Evolutionary conservation across 1,140 invertebrate species (phyloP).

Genomic region (Metopolophium dirhodum): DNA sequence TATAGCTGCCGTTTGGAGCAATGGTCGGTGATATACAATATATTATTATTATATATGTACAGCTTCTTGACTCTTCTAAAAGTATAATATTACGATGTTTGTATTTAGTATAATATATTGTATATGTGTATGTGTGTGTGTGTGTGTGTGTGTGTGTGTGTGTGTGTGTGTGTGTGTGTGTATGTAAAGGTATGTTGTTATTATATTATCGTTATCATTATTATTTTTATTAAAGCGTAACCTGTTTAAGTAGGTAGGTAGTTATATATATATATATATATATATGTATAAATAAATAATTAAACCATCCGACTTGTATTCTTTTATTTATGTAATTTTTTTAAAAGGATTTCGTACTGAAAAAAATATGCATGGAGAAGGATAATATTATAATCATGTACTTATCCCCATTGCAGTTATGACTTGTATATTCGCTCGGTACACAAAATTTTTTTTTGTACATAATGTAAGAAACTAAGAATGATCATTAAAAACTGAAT

Average conservation of each 20-base stretch:
- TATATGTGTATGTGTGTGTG: background rate
- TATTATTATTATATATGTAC: background rate
- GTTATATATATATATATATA: background rate
- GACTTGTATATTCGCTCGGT: background rate
- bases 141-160: background rate
- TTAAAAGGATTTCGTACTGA: background rate
- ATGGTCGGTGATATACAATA: background rate
- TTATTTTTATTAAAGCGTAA: background rate
- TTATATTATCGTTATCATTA: background rate
- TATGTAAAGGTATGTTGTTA: background rate
- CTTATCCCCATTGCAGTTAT: background rate
- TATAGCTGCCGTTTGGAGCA: background rate
- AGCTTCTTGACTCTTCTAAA: background rate
- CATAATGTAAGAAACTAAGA: background rate
- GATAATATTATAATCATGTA: background rate
- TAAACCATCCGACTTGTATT: background rate
- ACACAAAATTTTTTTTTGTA: background rate
- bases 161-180: background rate
- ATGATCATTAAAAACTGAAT: background rate
- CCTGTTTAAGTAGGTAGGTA: background rate
- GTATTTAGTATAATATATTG: background rate
- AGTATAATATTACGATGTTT: background rate
- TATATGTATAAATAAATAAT: background rate
- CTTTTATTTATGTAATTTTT: constrained; percentile 11
- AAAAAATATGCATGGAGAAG: background rate